These are phyloP conservation scores for Graphium colonna DNA, from an alignment of 2,888 invertebrate genomes.

Conservation along the genomic window DNA sequence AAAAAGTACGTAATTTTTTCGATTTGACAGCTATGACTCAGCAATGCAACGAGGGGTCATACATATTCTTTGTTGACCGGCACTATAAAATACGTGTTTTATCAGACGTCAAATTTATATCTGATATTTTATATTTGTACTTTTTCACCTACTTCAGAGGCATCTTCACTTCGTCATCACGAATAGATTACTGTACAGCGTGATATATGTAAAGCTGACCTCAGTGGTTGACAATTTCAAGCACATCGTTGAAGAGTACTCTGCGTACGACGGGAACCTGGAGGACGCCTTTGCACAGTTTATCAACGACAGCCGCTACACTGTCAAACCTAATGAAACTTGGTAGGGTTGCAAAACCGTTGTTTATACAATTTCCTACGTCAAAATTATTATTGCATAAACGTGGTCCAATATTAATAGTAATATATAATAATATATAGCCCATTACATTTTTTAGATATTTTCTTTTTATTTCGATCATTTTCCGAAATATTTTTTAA, in stretches of 20 bases:
- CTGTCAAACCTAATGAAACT: slow-evolving; percentile 2
- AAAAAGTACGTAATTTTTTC: too few relatives aligned
- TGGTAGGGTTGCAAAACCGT: slow-evolving; percentile 3
- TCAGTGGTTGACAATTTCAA: slow-evolving; percentile 54
- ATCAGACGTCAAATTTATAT: neutral
- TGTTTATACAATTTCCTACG: too few relatives aligned
- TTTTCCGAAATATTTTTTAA: too few relatives aligned
- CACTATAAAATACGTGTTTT: too few relatives aligned
- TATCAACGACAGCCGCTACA: slow-evolving; percentile 9
- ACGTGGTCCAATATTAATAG: too few relatives aligned
- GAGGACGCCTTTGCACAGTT: slow-evolving; percentile 78
- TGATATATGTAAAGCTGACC: slow-evolving; percentile 82
- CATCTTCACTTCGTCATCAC: slow-evolving; percentile 84
- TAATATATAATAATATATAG: too few relatives aligned
- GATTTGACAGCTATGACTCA: too few relatives aligned
- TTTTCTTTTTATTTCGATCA: too few relatives aligned
- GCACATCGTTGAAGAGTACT: slow-evolving; percentile 84
- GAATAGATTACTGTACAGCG: slow-evolving; percentile 77
- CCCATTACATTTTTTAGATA: too few relatives aligned
- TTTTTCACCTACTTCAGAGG: slow-evolving; percentile 55
- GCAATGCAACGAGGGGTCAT: too few relatives aligned
- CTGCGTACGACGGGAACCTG: slow-evolving; percentile 87
- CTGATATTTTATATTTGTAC: neutral
- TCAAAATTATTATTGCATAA: too few relatives aligned
- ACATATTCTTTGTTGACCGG: too few relatives aligned